Base-by-base conservation (phyloP, 1,140 invertebrate genomes). In the Colletes latitarsis region DNA sequence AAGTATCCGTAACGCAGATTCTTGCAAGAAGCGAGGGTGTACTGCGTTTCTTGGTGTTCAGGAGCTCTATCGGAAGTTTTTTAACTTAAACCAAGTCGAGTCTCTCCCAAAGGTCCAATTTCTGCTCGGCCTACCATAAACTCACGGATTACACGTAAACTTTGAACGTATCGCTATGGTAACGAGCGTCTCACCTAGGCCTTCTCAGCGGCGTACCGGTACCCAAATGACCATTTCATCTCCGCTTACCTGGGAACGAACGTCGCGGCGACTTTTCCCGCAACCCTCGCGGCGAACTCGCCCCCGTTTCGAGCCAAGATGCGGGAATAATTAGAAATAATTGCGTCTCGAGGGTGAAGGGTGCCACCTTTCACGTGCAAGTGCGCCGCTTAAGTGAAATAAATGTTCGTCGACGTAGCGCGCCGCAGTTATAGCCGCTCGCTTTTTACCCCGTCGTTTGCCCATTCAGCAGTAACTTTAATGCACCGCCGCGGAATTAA, bases 311-410 rank as follows among this genome's bases (percentile, higher is more conserved):
- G 10, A 15, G 55, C 43, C 19, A 68, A 78, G 69, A 81, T 82
- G 73, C 73, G 72, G 75, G 72, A 82, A 78, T 85, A 86, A 86
- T 86, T 85, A 86, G 83, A 70, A 86, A 86, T 86, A 86, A 86
- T 85, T 85, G 80, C 80, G 71, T 82, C 83, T 85, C 75, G 71
- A 85, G 83, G 84, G 70, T 71, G 80, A 86, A 85, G 80, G 73
- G 84, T 68, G 67, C 55, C 69, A 76, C 75, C 75, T 85, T 77
- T 49, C 67, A 67, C 75, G 70, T 68, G 55, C 46, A 52, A 77
- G 41, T 70, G 43, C 69, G 30, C 53, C 43, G 30, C 73, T 82
- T 82, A 85, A 86, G 74, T 85, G 75, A 86, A 86, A 85, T 86
- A 82, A 86, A 86, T 85, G 83, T 82, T 64, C 83, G 79, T 52